A percentile compares a stretch with the other conserved stretches of the same genome.
Conservation (phyloP, 2,888 invertebrate genomes). For the Autographa pulchrina region DNA sequence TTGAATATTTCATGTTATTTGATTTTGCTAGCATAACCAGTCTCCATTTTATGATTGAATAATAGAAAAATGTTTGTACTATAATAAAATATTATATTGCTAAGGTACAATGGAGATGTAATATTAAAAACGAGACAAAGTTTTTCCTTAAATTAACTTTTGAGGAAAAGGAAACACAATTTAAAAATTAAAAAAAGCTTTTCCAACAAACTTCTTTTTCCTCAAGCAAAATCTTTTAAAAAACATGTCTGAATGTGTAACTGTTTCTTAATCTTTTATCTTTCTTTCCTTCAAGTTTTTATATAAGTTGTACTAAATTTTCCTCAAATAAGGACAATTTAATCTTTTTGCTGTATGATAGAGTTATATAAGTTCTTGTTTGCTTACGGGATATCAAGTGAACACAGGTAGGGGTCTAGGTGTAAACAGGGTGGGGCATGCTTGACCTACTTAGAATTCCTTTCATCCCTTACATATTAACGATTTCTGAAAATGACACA, state of each 20-base stretch:
- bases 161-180: not conserved
- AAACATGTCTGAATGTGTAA: constrained; percentile 30
- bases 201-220: not conserved
- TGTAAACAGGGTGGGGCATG: constrained; percentile 59
- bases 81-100: no score
- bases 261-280: constrained; percentile 15
- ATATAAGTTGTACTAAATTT: not conserved
- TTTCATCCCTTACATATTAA: constrained; percentile 56
- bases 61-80: not conserved
- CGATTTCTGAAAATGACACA: constrained; percentile 54
- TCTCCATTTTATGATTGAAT: not conserved
- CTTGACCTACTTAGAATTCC: constrained; percentile 73
- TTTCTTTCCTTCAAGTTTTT: not conserved
- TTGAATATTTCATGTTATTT: constrained; percentile 3
- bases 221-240: constrained; percentile 26
- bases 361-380: constrained; percentile 49
- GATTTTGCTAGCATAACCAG: not conserved
- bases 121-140: not conserved
- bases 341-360: constrained; percentile 1
- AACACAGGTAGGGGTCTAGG: constrained; percentile 54
- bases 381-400: constrained; percentile 61
- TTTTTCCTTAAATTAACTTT: not conserved
- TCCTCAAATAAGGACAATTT: not conserved
- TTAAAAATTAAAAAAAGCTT: not conserved
- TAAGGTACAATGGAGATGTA: not conserved